Percentiles rank a stretch among this genome's conserved stretches.
These are phyloP conservation scores for Conomelus anceps DNA, from an alignment of 2,888 invertebrate species.

Conservation along the genomic window DNA sequence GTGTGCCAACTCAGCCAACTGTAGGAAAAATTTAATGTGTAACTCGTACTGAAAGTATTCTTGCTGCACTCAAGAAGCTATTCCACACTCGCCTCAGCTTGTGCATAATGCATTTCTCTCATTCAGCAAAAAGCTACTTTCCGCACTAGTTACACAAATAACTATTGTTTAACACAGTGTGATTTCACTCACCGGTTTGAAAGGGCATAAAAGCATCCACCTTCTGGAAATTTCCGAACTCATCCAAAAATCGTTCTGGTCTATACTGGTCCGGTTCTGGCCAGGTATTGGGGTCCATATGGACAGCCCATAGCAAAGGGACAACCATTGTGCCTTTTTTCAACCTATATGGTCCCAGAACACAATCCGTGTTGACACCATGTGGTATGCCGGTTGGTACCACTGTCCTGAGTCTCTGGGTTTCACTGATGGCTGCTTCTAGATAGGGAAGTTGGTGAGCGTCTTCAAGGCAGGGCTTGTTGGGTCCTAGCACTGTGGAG, in stretches of 20 bases:
- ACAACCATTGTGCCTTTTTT: constrained; percentile 66
- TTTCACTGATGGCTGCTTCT: constrained; percentile 71
- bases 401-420: constrained; percentile 69
- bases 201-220: constrained; percentile 72
- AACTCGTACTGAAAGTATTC: no score
- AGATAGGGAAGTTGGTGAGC: constrained; percentile 50
- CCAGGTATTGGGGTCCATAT: constrained; percentile 64
- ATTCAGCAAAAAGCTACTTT: no score
- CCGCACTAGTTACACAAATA: no score
- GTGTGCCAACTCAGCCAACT: no score
- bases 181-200: constrained; percentile 58
- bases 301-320: constrained; percentile 75
- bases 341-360: constrained; percentile 50
- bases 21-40: no score
- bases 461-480: constrained; percentile 49
- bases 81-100: no score
- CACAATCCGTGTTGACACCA: constrained; percentile 51
- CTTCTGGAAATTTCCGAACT: constrained; percentile 54
- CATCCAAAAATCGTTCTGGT: constrained; percentile 61
- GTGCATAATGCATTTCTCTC: no score
- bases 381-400: constrained; percentile 74
- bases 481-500: constrained; percentile 24
- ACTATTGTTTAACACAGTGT: not conserved
- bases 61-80: no score
- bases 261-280: constrained; percentile 58